Base-by-base conservation (phyloP, 2,113 vertebrate species). In the Peucedramus taeniatus region DNA sequence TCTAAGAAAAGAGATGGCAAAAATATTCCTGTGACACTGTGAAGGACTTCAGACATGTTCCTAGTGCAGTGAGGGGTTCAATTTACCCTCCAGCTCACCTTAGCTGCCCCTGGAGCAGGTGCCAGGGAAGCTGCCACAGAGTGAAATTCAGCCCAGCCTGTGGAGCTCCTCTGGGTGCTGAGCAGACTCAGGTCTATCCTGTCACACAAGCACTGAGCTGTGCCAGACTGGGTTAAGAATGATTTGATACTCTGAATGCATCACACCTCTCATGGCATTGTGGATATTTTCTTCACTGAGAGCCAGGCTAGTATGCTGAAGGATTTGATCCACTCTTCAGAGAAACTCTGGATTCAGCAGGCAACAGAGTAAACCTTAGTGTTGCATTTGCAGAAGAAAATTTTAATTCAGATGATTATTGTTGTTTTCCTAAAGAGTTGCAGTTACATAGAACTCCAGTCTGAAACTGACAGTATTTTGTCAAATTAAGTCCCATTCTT, bases 401-500 rank as follows among this genome's bases (percentile, higher is more conserved):
- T 45, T 74, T 87, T 70, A 80, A 90, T 90, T 76, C 33, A 31
- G 11, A 28, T 79, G 44, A 39, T 37, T 75, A 37, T 57, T 71
- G 15, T 69, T 84, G 37, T 78, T 65, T 88, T 39, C 42, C 57
- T 63, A 31, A 83, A 76, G n/a, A 70, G 47, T 61, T 83, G 15
- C 27, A 47, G 45, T 63, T 65, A 40, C 40, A 21, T 30, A 33
- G 57, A 94, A 44, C 50, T 71, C 22, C 37, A 21, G 22, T 19
- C 54, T 89, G 50, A 81, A 71, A 74, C 31, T 37, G 50, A 63
- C 56, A 27, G 12, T 53, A 10, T 61, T 83, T 92, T 87, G 56
- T 77, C 83, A 91, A 95, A 94, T 97, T 94, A 91, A 87, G 61
- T 49, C 45, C 80, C 35, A 37, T 15, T 91, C 60, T 90, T 56